Evolutionary conservation across 2,113 vertebrate species (phyloP).

Genomic region (Formicarius rufipectus): DNA sequence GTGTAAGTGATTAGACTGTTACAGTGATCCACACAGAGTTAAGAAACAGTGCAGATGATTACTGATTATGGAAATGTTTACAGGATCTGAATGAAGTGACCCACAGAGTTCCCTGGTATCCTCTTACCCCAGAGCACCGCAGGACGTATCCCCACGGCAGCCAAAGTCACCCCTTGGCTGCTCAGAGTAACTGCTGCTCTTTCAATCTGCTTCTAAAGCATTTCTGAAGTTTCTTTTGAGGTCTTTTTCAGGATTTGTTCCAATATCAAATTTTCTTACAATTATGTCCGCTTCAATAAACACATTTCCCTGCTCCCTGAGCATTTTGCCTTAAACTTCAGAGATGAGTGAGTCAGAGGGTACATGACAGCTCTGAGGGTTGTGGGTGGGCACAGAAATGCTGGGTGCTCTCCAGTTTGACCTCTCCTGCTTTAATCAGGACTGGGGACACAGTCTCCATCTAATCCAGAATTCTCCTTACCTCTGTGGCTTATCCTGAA

Average conservation of each 20-base stretch:
- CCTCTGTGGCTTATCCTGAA: neutral
- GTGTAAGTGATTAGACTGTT: slow-evolving; percentile 63
- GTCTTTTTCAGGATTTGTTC: neutral
- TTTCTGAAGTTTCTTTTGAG: neutral
- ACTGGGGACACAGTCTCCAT: neutral
- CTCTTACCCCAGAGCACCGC: slow-evolving; percentile 24
- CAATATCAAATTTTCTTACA: slow-evolving; percentile 15
- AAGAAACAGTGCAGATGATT: slow-evolving; percentile 49
- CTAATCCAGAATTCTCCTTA: neutral
- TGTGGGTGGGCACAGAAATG: neutral
- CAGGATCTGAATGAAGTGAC: slow-evolving; percentile 41
- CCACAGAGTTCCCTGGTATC: slow-evolving; percentile 17
- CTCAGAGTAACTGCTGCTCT: neutral
- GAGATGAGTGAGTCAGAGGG: neutral
- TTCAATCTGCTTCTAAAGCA: neutral
- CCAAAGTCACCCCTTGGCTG: neutral
- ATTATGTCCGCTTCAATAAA: neutral
- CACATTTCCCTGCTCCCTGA: neutral
- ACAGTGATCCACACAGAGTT: neutral
- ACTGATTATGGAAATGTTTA: slow-evolving; percentile 67
- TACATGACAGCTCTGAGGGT: neutral
- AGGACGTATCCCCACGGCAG: neutral
- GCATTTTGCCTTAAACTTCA: neutral
- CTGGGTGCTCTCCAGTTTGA: neutral
- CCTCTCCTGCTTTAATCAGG: neutral